Base-by-base conservation (phyloP, 2,888 invertebrate genomes). In the Drosophila borealis region DNA sequence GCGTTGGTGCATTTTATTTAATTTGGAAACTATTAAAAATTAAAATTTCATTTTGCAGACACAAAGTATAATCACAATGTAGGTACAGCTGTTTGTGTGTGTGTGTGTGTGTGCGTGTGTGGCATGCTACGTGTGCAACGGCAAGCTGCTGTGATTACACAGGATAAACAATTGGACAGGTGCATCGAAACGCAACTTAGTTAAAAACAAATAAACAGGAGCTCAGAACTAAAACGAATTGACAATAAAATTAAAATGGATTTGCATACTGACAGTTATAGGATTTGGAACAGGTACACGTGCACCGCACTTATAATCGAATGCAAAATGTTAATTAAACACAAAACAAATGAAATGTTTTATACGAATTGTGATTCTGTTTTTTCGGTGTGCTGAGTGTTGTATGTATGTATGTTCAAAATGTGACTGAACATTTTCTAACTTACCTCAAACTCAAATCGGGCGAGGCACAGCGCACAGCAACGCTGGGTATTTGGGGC, bases 381-480 rank as follows among this genome's bases (percentile, higher is more conserved):
- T 44, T 55, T 55, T 17, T 36, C 11, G 42, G 46, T 59, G 66
- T 49, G 44, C 45, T 69, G 65, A 59, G 42, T n/a, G 42, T 61
- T 59, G 39, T 39, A 17, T 39, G 29, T 39, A 17, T 39, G 29
- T 8, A 29, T 8, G 19, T 14, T 13, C 25, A 39, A 39, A 37
- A 25, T 13, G 36, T 36, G 36, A 11, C 29, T 41, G 39, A 17
- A 8, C 39, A 13, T 29, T 13, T 9, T 6, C 14, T 45, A 11
- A 82, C 91, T 92, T 94, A 97, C 97, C 97, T 97, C 84, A 97
- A 94, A 91, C 97, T 97, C 44, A 97, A 94, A 93, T 98, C 98
- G 1, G 98, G 98, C 78, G 98, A 98, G 36, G 98, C 98, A 92
- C 98, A 98, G 57, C 98, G 95, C 51, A 97, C 94, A 36, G 97